Evolutionary conservation across 2,888 invertebrate genomes (phyloP).

Genomic region (Neoascia interrupta): DNA sequence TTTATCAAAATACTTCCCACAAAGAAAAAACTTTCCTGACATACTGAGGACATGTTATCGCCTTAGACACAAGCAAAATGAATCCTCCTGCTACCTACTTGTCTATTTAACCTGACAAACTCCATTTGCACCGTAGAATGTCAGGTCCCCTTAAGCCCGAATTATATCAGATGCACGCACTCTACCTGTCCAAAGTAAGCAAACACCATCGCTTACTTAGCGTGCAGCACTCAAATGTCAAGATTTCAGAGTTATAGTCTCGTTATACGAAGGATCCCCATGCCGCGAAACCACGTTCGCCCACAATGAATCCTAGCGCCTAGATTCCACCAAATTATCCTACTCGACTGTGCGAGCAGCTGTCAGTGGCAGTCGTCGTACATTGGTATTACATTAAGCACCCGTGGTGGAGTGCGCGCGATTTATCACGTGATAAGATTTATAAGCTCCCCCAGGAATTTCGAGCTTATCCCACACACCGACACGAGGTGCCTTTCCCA

Average conservation of each 20-base stretch:
- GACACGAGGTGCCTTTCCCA: background rate
- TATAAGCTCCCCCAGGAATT: constrained; percentile 24
- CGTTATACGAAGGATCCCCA: background rate
- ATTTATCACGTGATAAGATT: constrained; percentile 54
- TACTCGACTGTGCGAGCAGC: constrained; percentile 32
- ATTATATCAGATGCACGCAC: too few relatives aligned
- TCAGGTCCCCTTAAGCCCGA: too few relatives aligned
- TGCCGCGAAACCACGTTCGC: background rate
- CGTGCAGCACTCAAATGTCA: background rate
- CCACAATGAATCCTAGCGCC: background rate
- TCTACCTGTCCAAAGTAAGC: too few relatives aligned
- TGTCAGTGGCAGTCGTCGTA: constrained; percentile 21
- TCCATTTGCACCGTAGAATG: too few relatives aligned
- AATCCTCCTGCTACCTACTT: too few relatives aligned
- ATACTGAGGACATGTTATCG: too few relatives aligned
- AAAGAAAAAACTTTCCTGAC: too few relatives aligned
- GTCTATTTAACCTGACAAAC: too few relatives aligned
- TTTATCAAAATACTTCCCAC: too few relatives aligned
- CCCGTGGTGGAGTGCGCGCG: constrained; percentile 1
- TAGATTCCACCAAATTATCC: background rate
- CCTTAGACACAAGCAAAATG: too few relatives aligned
- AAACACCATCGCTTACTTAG: too few relatives aligned
- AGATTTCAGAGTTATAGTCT: too few relatives aligned
- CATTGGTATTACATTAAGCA: constrained; percentile 27
- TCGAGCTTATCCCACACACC: constrained; percentile 24